phyloP scores from a whole-genome alignment of 2,113 vertebrate genomes.

The Crotalus helleri region DNA sequence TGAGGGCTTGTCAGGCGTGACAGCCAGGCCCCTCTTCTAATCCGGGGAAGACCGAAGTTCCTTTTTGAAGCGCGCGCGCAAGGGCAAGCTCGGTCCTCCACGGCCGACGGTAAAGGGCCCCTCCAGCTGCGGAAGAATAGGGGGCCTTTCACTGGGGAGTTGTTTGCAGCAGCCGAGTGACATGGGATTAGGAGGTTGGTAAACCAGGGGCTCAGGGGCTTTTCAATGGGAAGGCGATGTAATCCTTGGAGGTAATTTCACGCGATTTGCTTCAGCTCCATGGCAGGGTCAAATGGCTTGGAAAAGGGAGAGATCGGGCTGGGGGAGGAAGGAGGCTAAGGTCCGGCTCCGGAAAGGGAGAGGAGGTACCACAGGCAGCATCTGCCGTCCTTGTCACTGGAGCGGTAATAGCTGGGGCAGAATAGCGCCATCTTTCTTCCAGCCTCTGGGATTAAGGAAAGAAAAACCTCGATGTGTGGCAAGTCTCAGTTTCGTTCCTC shows the following conservation, averaged over 20 bases:
- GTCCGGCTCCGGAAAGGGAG: conserved; percentile 28
- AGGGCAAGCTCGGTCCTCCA: neutral
- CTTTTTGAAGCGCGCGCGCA: conserved; percentile 61
- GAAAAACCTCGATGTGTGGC: neutral
- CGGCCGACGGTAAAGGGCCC: neutral
- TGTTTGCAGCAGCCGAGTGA: conserved; percentile 76
- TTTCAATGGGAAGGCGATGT: conserved; percentile 73
- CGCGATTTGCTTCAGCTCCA: conserved; percentile 79
- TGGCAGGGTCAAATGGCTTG: conserved; percentile 76
- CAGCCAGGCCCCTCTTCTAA: conserved; percentile 71
- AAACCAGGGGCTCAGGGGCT: conserved; percentile 71
- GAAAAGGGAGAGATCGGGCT: conserved; percentile 76
- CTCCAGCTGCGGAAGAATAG: conserved; percentile 51
- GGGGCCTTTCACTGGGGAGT: conserved; percentile 58
- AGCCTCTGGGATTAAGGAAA: neutral
- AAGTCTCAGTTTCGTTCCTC: neutral
- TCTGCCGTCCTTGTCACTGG: neutral
- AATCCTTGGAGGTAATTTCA: conserved; percentile 89
- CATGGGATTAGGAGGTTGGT: conserved; percentile 79
- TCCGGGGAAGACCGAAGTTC: conserved; percentile 69
- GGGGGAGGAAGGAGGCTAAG: conserved; percentile 54
- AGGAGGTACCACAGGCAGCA: neutral
- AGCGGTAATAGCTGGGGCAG: neutral
- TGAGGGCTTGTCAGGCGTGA: conserved; percentile 74
- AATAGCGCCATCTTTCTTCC: neutral